phyloP scores from a whole-genome alignment of 2,113 vertebrate genomes.

The Phalacrocorax aristotelis region DNA sequence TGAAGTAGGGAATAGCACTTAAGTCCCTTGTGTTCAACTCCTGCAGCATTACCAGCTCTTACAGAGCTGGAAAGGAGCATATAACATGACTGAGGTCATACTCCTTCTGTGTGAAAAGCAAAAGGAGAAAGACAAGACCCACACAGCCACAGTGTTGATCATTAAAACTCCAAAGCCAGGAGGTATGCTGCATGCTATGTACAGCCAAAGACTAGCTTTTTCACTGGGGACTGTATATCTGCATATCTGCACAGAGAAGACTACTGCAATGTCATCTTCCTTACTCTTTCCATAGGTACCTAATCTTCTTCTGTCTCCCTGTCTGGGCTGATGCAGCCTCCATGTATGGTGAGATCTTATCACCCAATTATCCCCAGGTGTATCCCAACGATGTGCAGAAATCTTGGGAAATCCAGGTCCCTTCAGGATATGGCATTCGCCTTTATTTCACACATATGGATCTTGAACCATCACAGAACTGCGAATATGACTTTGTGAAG shows the following conservation, averaged over 20 bases:
- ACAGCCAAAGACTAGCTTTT: background rate
- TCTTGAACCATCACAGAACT: constrained; percentile 84
- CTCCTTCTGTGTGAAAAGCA: background rate
- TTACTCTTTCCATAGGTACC: constrained; percentile 46
- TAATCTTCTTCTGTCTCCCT: constrained; percentile 61
- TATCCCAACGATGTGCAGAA: constrained; percentile 79
- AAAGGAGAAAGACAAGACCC: background rate
- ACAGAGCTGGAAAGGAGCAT: background rate
- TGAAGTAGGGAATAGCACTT: background rate
- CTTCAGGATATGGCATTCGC: constrained; percentile 77
- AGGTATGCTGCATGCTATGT: background rate
- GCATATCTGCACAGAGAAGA: background rate
- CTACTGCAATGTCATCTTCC: background rate
- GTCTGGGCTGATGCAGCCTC: constrained; percentile 31
- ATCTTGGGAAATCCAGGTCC: constrained; percentile 85
- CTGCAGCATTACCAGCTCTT: background rate
- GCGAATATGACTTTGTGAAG: constrained; percentile 87
- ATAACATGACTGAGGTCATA: background rate
- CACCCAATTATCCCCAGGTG: constrained; percentile 86
- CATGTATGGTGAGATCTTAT: constrained; percentile 87
- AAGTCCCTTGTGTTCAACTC: background rate
- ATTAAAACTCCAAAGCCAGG: background rate
- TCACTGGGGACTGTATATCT: background rate
- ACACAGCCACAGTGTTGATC: background rate
- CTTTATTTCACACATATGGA: constrained; percentile 88